These are phyloP conservation scores for Eupithecia pulchellata DNA, from an alignment of 2,888 invertebrate genomes.

Conservation along the genomic window DNA sequence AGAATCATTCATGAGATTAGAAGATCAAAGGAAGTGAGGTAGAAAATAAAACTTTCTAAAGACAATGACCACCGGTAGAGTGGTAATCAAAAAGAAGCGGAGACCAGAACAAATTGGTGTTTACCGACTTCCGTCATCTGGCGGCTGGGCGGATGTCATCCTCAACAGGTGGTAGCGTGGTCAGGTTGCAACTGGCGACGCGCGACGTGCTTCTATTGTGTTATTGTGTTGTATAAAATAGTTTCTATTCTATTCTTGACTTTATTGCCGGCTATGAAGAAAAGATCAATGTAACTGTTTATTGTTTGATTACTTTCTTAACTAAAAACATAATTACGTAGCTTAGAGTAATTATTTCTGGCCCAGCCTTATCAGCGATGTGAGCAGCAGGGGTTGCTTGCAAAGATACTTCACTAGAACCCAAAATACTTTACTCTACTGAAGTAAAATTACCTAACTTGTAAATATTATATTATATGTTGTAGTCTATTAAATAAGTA, in stretches of 20 bases:
- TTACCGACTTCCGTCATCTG: slow-evolving; percentile 54
- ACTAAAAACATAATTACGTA: too few species aligned
- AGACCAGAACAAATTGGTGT: not conserved
- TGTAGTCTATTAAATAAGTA: too few species aligned
- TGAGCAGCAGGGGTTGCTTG: not conserved
- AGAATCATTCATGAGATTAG: not conserved
- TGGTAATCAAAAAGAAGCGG: not conserved
- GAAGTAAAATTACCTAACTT: too few species aligned
- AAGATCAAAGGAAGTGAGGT: not conserved
- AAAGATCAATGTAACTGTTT: not conserved
- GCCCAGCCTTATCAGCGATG: not conserved
- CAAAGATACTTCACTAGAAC: too few species aligned
- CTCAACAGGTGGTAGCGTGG: slow-evolving; percentile 32
- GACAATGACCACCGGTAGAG: not conserved
- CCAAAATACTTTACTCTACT: too few species aligned
- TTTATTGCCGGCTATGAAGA: not conserved
- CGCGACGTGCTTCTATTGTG: too few species aligned
- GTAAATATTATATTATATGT: too few species aligned
- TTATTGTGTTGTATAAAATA: not conserved
- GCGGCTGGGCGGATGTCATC: slow-evolving; percentile 62
- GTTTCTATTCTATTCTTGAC: not conserved
- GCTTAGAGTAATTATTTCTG: too few species aligned
- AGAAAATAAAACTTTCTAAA: not conserved
- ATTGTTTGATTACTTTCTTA: not conserved
- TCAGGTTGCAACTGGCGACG: slow-evolving; percentile 8